These are phyloP conservation scores for Sarcophaga peregrina DNA, from an alignment of 1,140 invertebrate genomes.

Conservation along the genomic window DNA sequence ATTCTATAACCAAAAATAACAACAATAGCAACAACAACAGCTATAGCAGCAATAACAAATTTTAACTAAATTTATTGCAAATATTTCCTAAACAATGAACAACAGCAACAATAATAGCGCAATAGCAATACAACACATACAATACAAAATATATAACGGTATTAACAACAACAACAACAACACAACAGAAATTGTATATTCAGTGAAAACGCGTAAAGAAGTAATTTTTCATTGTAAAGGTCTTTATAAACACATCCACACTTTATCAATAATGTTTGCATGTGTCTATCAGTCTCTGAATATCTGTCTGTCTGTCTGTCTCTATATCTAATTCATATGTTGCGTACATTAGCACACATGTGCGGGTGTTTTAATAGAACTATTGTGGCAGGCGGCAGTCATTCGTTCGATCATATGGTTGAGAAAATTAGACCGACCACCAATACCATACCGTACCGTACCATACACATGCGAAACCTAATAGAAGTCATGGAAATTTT, in stretches of 20 bases:
- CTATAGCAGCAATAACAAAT: slow-evolving; percentile 48
- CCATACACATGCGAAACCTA: too few species aligned
- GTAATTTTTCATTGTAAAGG: slow-evolving; percentile 41
- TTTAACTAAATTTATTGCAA: slow-evolving; percentile 66
- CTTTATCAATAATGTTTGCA: not conserved
- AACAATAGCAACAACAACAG: too few species aligned
- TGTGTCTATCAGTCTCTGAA: not conserved
- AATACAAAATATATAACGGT: too few species aligned
- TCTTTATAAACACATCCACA: slow-evolving; percentile 20
- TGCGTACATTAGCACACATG: not conserved
- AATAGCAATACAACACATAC: too few species aligned
- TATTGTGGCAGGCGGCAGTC: not conserved
- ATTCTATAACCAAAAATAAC: slow-evolving; percentile 13
- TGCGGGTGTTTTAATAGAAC: slow-evolving; percentile 1
- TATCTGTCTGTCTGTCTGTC: not conserved
- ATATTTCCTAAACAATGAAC: slow-evolving; percentile 65
- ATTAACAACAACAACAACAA: too few species aligned
- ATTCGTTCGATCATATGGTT: too few species aligned
- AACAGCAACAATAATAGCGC: slow-evolving; percentile 43
- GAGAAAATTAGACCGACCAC: too few species aligned
- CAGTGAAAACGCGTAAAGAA: slow-evolving; percentile 52
- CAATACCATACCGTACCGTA: too few species aligned
- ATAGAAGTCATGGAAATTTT: too few species aligned
- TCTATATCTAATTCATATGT: not conserved
- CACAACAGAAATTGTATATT: slow-evolving; percentile 46